Conservation (phyloP, 2,888 invertebrate genomes). For the Zeuzera pyrina region DNA sequence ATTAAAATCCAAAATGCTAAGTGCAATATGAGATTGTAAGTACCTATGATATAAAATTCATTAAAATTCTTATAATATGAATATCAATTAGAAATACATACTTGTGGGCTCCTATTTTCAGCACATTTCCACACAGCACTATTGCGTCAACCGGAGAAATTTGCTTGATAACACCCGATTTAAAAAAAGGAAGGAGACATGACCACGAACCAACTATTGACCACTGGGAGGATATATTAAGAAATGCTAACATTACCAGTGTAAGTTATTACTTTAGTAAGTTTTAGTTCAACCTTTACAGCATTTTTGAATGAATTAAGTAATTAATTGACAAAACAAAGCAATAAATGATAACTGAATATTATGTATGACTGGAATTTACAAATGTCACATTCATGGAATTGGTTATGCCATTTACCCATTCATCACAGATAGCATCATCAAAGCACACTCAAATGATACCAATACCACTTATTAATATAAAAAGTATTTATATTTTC, state of each 20-base stretch:
- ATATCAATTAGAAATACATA: background rate
- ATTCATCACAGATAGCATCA: no score
- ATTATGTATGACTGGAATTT: no score
- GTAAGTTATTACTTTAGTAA: conserved; percentile 49
- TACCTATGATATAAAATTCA: conserved; percentile 17
- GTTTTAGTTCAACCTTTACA: conserved; percentile 43
- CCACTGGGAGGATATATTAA: conserved; percentile 80
- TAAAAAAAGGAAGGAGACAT: conserved; percentile 77
- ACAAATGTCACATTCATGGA: no score
- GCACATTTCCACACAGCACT: conserved; percentile 72
- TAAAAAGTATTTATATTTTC: no score
- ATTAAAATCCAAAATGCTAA: conserved; percentile 77
- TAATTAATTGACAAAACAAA: background rate
- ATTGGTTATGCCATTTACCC: no score
- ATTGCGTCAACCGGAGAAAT: conserved; percentile 78
- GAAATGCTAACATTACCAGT: conserved; percentile 72
- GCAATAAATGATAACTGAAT: background rate
- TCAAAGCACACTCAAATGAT: no score
- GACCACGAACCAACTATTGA: conserved; percentile 84
- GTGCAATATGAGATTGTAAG: conserved; percentile 77
- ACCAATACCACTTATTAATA: no score
- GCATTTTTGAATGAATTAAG: background rate
- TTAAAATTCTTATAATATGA: conserved; percentile 1
- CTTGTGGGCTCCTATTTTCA: conserved; percentile 17
- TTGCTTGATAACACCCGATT: conserved; percentile 84